A percentile compares a stretch with the other conserved stretches of the same genome.
These are phyloP conservation scores for Ganaspis sp. DNA, from an alignment of 1,140 invertebrate species.

Conservation along the genomic window DNA sequence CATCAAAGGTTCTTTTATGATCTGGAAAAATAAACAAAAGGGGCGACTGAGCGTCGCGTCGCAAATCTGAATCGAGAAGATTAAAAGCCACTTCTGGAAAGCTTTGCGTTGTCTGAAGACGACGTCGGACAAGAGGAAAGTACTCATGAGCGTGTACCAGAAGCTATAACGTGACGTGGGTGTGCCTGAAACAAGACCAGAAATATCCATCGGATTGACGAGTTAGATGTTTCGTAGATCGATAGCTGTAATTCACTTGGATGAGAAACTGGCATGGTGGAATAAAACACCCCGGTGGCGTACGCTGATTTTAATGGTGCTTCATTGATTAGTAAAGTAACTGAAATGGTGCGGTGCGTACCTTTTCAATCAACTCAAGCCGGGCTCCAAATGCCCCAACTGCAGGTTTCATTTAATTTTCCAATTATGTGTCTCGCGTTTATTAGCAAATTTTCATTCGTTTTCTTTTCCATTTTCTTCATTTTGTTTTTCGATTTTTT, in stretches of 20 bases:
- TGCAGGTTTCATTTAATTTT: neutral
- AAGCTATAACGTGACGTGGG: neutral
- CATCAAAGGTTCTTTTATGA: neutral
- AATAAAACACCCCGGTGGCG: neutral
- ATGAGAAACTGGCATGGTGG: constrained; percentile 13
- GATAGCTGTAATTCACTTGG: neutral
- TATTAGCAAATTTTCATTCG: too few species aligned
- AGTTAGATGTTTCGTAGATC: neutral
- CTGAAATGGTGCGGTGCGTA: neutral
- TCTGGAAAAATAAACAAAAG: neutral
- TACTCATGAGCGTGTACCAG: neutral
- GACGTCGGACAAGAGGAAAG: neutral
- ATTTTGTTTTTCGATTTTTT: too few species aligned
- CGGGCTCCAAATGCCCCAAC: neutral
- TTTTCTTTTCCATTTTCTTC: too few species aligned
- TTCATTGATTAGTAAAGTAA: neutral
- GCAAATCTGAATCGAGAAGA: neutral
- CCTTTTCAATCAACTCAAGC: neutral
- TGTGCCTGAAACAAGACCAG: neutral
- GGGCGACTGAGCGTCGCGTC: neutral
- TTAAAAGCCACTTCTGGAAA: constrained; percentile 21
- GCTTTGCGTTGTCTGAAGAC: neutral
- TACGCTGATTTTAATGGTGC: neutral
- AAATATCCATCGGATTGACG: neutral
- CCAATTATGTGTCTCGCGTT: neutral